A percentile compares a stretch with the other conserved stretches of the same genome.
phyloP scores from a whole-genome alignment of 2,797 vertebrate genomes.

The Pogoniulus pusillus region DNA sequence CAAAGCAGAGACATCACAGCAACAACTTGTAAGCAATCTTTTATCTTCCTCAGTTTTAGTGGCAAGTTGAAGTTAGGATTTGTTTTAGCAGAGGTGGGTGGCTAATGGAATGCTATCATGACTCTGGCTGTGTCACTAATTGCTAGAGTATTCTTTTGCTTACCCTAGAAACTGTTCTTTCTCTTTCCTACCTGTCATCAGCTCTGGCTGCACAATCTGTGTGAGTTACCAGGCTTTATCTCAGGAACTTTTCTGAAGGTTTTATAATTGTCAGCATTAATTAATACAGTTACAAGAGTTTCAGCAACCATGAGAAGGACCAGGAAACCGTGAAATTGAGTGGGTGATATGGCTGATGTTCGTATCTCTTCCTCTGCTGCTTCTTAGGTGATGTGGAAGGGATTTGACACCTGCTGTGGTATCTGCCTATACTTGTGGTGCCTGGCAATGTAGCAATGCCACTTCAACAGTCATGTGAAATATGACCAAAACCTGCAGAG shows the following conservation, averaged over 20 bases:
- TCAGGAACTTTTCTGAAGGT: not conserved
- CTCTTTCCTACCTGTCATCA: not conserved
- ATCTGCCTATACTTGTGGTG: not conserved
- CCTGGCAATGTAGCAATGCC: not conserved
- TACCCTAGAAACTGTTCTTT: not conserved
- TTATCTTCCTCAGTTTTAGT: not conserved
- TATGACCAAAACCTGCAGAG: not conserved
- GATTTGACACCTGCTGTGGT: not conserved
- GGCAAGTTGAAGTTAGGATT: not conserved
- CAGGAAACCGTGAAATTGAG: not conserved
- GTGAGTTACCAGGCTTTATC: not conserved
- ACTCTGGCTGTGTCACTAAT: not conserved
- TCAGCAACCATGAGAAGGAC: not conserved
- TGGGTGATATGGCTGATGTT: not conserved
- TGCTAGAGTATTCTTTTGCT: not conserved
- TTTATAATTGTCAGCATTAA: not conserved
- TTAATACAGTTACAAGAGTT: not conserved
- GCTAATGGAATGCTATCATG: not conserved
- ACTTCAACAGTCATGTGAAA: not conserved
- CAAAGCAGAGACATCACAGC: not conserved
- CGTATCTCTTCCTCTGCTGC: not conserved
- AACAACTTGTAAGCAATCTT: not conserved
- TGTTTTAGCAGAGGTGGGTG: not conserved
- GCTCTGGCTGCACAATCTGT: not conserved
- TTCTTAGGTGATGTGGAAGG: not conserved